These are phyloP conservation scores for Aphelinus certus DNA, from an alignment of 1,140 invertebrate species.

Conservation along the genomic window DNA sequence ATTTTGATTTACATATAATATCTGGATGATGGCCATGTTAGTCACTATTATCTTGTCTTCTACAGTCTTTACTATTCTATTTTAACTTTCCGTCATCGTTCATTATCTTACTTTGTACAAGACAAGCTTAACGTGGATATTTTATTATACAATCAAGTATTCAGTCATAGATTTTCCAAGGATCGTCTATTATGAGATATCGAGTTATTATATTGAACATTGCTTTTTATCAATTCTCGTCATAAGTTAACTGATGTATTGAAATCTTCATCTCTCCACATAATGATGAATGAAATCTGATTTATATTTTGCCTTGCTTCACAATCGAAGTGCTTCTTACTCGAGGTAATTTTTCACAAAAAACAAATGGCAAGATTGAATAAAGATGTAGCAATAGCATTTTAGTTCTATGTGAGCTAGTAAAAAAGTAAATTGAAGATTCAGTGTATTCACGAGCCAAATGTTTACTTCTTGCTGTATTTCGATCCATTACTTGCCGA, in stretches of 20 bases:
- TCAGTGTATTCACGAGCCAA: conserved; percentile 6
- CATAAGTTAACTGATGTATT: no score
- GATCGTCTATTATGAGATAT: no score
- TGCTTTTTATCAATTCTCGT: no score
- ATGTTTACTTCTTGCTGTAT: conserved; percentile 4
- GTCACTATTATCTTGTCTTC: conserved; percentile 20
- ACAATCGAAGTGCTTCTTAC: conserved; percentile 54
- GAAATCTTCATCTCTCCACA: no score
- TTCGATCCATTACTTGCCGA: conserved; percentile 7
- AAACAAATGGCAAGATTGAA: conserved; percentile 3
- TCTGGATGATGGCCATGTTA: not conserved
- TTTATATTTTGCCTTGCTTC: conserved; percentile 50
- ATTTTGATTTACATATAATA: not conserved
- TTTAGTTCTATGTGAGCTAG: conserved; percentile 15
- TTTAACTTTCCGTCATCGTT: not conserved
- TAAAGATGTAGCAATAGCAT: conserved; percentile 28
- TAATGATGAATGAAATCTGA: conserved; percentile 28
- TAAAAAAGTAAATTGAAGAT: conserved; percentile 12
- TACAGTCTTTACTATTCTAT: conserved; percentile 9
- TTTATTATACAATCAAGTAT: no score
- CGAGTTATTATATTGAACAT: no score
- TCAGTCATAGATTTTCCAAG: no score
- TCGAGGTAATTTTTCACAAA: conserved; percentile 54
- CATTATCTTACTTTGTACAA: conserved; percentile 10
- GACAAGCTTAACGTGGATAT: conserved; percentile 9